Evolutionary conservation across 2,113 vertebrate species (phyloP).

Genomic region (Anolis sagrei): DNA sequence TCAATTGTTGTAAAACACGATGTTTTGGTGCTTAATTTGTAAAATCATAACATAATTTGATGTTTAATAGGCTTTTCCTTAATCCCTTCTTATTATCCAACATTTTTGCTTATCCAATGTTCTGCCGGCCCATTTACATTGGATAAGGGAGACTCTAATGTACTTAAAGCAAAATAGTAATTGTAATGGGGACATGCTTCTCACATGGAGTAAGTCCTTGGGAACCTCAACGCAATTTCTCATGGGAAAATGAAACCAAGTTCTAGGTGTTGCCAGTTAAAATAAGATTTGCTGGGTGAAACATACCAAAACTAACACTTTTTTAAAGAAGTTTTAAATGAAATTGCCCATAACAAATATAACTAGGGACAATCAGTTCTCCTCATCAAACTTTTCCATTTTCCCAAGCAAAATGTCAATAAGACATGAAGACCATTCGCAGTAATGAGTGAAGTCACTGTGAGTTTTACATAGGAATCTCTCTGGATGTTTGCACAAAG

Average conservation of each 20-base stretch:
- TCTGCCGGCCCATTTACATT: no score
- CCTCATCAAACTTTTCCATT: constrained; percentile 60
- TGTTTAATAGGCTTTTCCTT: no score
- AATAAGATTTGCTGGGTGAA: not conserved
- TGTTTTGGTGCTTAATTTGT: no score
- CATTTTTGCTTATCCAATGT: no score
- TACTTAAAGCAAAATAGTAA: not conserved
- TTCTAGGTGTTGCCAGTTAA: not conserved
- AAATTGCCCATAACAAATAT: constrained; percentile 4
- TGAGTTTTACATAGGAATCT: constrained; percentile 65
- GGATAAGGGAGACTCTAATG: no score
- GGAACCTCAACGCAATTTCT: not conserved
- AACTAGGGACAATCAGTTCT: constrained; percentile 37
- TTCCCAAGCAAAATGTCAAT: constrained; percentile 49
- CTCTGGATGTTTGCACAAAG: constrained; percentile 73
- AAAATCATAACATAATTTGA: no score
- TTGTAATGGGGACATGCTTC: not conserved
- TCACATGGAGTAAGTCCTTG: not conserved
- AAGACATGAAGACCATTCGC: constrained; percentile 73
- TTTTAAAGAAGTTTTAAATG: constrained; percentile 11
- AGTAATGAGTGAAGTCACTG: constrained; percentile 68
- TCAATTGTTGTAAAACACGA: no score
- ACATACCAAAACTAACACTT: not conserved
- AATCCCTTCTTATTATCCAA: no score
- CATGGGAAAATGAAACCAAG: not conserved